Percentiles rank a stretch among this genome's conserved stretches.
phyloP scores from a whole-genome alignment of 2,888 invertebrate genomes.

The Pardosa pseudoannulata region DNA sequence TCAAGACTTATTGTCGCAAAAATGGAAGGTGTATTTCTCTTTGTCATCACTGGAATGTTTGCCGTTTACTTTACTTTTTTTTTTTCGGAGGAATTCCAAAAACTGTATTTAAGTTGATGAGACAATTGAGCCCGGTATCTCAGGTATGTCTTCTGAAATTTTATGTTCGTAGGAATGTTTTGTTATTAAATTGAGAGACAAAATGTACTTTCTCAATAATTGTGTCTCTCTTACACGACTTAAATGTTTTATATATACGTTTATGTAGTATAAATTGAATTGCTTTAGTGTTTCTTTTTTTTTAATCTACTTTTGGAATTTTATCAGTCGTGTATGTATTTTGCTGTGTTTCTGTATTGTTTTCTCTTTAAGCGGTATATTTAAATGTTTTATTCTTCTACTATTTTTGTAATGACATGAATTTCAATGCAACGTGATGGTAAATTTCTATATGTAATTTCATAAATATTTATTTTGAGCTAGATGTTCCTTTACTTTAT shows the following conservation, averaged over 20 bases:
- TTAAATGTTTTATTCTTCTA: no score
- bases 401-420: no score
- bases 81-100: constrained; percentile 17
- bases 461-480: no score
- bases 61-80: no score
- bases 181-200: not conserved
- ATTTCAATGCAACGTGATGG: not conserved
- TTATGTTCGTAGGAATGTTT: constrained; percentile 17
- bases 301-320: no score
- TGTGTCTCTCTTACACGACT: not conserved
- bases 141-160: constrained; percentile 40
- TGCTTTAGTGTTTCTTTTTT: not conserved
- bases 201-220: no score
- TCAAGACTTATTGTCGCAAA: not conserved
- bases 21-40: not conserved
- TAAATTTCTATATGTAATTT: no score
- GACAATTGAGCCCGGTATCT: constrained; percentile 39
- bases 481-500: constrained; percentile 4
- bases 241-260: not conserved
- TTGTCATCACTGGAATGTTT: not conserved
- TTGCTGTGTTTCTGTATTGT: no score
- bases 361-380: no score
- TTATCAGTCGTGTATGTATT: no score
- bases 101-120: constrained; percentile 35
- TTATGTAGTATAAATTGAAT: constrained; percentile 8